Conservation (phyloP, 1,140 invertebrate genomes). For the Drosophila novamexicana region DNA sequence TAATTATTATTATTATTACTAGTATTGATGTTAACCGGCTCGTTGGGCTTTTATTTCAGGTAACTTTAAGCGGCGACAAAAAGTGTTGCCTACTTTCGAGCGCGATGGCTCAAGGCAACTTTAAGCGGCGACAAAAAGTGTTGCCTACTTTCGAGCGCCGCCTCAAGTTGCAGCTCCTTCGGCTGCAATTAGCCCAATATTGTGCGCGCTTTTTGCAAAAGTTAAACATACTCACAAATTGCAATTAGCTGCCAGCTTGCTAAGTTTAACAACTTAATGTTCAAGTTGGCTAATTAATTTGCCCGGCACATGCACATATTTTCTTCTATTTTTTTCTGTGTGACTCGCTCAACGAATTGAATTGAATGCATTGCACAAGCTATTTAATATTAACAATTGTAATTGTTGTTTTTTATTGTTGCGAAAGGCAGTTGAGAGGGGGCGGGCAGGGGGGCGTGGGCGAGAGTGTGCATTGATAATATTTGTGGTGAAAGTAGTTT, state of each 20-base stretch:
- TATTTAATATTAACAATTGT: constrained; percentile 25
- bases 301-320: constrained; percentile 10
- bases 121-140: constrained; percentile 8
- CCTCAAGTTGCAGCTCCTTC: constrained; percentile 9
- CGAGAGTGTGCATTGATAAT: constrained; percentile 61
- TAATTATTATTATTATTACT: constrained; percentile 29
- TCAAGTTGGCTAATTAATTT: constrained; percentile 49
- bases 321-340: constrained; percentile 23
- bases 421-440: too few relatives aligned
- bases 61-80: not conserved
- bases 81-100: constrained; percentile 40
- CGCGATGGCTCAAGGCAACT: not conserved
- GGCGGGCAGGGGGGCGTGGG: not conserved
- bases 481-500: constrained; percentile 47
- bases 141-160: constrained; percentile 39
- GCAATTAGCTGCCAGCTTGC: constrained; percentile 53
- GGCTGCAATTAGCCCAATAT: constrained; percentile 38
- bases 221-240: constrained; percentile 61
- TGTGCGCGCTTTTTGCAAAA: constrained; percentile 27
- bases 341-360: constrained; percentile 3
- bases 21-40: constrained; percentile 45
- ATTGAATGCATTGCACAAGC: constrained; percentile 32
- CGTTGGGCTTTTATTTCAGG: too few relatives aligned
- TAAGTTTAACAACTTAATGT: constrained; percentile 38
- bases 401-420: constrained; percentile 30